Evolutionary conservation across 2,888 invertebrate genomes (phyloP).

Genomic region (Choreutis nemorana): DNA sequence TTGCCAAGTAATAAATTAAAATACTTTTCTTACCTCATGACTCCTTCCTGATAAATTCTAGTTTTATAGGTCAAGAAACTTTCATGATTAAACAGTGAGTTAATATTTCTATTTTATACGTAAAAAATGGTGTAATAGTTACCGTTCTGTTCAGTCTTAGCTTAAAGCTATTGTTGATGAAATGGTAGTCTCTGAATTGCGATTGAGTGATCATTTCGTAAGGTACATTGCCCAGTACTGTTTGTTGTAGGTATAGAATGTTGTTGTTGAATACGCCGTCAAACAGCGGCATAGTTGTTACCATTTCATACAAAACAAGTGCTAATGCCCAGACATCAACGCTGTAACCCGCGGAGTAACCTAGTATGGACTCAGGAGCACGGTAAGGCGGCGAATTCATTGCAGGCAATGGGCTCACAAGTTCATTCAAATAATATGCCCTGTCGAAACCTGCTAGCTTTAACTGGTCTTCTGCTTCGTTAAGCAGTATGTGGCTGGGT

Average conservation of each 20-base stretch:
- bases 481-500: conserved; percentile 34
- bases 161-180: conserved; percentile 17
- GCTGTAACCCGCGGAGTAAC: conserved; percentile 21
- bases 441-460: conserved; percentile 42
- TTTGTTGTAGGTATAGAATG: conserved; percentile 29
- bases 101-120: too few species aligned
- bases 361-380: conserved; percentile 39
- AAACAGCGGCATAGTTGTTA: conserved; percentile 22
- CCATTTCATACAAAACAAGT: conserved; percentile 36
- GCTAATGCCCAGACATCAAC: conserved; percentile 43
- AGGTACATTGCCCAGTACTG: conserved; percentile 23
- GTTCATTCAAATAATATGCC: conserved; percentile 13
- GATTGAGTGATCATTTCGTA: conserved; percentile 22
- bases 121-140: too few species aligned
- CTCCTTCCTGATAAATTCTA: too few species aligned
- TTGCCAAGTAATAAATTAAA: too few species aligned
- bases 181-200: conserved; percentile 16
- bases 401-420: conserved; percentile 16
- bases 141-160: too few species aligned
- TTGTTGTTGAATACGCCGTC: conserved; percentile 21
- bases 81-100: too few species aligned
- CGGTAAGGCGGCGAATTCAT: conserved; percentile 26
- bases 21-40: too few species aligned
- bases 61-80: too few species aligned
- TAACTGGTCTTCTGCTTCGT: conserved; percentile 17